phyloP scores from a whole-genome alignment of 2,113 vertebrate species.

The Embiotoca jacksoni region DNA sequence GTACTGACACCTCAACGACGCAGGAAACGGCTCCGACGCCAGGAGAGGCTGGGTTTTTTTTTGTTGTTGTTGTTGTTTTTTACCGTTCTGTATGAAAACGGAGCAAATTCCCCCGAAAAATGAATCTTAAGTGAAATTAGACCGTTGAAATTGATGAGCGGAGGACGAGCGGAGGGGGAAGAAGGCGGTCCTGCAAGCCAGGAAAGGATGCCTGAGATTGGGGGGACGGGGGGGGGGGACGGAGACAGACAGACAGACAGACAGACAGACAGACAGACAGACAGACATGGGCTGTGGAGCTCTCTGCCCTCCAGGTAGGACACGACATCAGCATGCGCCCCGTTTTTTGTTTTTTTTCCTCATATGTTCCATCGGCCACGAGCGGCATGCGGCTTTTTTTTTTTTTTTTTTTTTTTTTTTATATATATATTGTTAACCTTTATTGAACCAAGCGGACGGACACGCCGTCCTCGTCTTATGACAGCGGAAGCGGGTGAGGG shows the following conservation, averaged over 20 bases:
- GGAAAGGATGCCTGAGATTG: slow-evolving; percentile 65
- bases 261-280: slow-evolving; percentile 56
- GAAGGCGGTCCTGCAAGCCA: slow-evolving; percentile 44
- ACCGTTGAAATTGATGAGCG: background rate
- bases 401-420: too few relatives aligned
- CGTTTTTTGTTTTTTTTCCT: slow-evolving; percentile 13
- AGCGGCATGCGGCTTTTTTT: too few relatives aligned
- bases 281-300: slow-evolving; percentile 77
- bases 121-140: too few relatives aligned
- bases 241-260: slow-evolving; percentile 49
- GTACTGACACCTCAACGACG: background rate
- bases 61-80: too few relatives aligned
- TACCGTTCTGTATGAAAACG: background rate
- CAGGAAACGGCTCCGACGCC: background rate
- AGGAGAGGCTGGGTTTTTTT: background rate
- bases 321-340: background rate
- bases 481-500: too few relatives aligned
- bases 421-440: too few relatives aligned
- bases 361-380: too few relatives aligned
- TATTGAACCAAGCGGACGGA: too few relatives aligned
- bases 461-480: too few relatives aligned
- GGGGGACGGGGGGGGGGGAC: slow-evolving; percentile 19
- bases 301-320: slow-evolving; percentile 78
- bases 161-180: slow-evolving; percentile 45
- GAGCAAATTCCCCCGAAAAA: background rate